A percentile compares a stretch with the other conserved stretches of the same genome.
Conservation (phyloP, 2,888 invertebrate genomes). For the Clepsis dumicolana region DNA sequence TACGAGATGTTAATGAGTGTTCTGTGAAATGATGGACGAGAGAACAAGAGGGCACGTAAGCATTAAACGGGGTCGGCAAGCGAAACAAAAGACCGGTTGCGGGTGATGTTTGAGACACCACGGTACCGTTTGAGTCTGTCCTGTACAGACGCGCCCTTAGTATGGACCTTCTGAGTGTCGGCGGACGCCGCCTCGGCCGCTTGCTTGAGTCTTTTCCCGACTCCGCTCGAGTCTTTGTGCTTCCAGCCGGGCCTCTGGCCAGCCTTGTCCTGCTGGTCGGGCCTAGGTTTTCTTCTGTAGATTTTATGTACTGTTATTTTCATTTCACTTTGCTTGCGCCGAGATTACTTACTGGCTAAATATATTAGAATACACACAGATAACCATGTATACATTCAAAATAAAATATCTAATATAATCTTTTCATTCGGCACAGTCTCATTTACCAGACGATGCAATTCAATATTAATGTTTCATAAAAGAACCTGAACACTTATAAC, state of each 20-base stretch:
- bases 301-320: slow-evolving; percentile 49
- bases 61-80: slow-evolving; percentile 29
- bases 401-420: no score
- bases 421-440: no score
- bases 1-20: slow-evolving; percentile 1
- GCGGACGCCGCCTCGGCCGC: slow-evolving; percentile 72
- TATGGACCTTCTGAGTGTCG: slow-evolving; percentile 59
- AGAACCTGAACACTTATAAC: no score
- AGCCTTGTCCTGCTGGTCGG: slow-evolving; percentile 61
- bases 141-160: slow-evolving; percentile 62
- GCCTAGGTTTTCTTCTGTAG: slow-evolving; percentile 80
- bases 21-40: slow-evolving; percentile 15
- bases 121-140: slow-evolving; percentile 79
- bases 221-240: slow-evolving; percentile 68
- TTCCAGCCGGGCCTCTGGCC: slow-evolving; percentile 64
- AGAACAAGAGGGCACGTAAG: slow-evolving; percentile 13
- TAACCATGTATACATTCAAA: neutral
- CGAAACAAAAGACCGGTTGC: slow-evolving; percentile 21
- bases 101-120: slow-evolving; percentile 43
- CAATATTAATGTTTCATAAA: no score
- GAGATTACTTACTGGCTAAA: neutral
- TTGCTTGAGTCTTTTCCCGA: slow-evolving; percentile 70
- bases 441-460: no score
- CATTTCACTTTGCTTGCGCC: neutral
- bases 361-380: neutral